Percentiles rank a stretch among this genome's conserved stretches.
These are phyloP conservation scores for Alaudala cheleensis DNA, from an alignment of 2,113 vertebrate species.

Conservation along the genomic window DNA sequence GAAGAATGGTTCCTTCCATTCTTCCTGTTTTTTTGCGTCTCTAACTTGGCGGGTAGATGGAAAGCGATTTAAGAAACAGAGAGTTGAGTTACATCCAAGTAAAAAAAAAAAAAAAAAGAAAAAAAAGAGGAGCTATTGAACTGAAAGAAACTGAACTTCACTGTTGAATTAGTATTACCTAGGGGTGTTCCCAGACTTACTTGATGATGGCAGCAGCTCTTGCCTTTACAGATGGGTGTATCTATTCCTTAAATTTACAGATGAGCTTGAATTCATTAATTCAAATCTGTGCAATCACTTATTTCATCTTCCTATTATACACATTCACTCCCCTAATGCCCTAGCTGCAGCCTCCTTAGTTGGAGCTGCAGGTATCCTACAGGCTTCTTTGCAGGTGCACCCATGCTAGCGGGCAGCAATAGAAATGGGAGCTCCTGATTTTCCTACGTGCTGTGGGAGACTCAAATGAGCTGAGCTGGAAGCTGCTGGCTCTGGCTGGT, in stretches of 20 bases:
- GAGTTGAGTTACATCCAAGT: not conserved
- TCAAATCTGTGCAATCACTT: not conserved
- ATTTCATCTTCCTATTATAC: not conserved
- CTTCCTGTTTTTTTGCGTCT: not conserved
- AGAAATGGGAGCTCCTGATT: not conserved
- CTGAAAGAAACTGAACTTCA: not conserved
- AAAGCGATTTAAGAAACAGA: not conserved
- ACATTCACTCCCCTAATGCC: not conserved
- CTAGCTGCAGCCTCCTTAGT: not conserved
- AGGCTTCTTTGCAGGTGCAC: not conserved
- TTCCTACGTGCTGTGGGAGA: accelerated
- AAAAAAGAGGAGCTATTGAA: not conserved
- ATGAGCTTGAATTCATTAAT: not conserved
- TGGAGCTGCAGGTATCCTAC: not conserved
- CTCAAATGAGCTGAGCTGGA: not conserved
- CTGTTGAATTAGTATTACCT: not conserved
- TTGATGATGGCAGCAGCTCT: not conserved
- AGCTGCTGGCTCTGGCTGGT: accelerated
- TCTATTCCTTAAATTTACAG: not conserved
- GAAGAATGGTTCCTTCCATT: not conserved
- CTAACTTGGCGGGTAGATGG: not conserved
- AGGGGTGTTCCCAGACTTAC: not conserved
- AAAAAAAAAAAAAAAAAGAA: not conserved
- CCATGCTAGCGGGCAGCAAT: accelerated
- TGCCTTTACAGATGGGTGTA: not conserved